A percentile compares a stretch with the other conserved stretches of the same genome.
Evolutionary conservation across 2,113 vertebrate species (phyloP).

Genomic region (Glaucomys volans): DNA sequence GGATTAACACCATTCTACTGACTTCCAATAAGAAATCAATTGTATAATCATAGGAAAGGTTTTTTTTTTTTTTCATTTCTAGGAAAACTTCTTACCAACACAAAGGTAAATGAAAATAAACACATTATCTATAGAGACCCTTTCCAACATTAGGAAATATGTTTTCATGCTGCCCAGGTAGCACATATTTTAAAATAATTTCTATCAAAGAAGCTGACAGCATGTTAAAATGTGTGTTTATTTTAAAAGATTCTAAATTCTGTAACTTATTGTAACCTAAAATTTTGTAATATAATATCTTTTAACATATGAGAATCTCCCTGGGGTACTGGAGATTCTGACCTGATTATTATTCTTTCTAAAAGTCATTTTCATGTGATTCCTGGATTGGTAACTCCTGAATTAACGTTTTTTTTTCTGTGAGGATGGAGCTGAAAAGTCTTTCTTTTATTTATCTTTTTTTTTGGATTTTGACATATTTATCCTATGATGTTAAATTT

Average conservation of each 20-base stretch:
- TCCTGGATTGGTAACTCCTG: not conserved
- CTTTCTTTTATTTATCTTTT: too few relatives aligned
- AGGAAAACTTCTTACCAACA: not conserved
- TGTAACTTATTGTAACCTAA: not conserved
- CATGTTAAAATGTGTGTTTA: not conserved
- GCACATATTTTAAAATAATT: not conserved
- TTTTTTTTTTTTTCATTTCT: not conserved
- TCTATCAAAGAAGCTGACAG: not conserved
- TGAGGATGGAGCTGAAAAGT: too few relatives aligned
- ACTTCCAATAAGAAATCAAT: not conserved
- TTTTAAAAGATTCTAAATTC: not conserved
- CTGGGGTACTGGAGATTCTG: not conserved
- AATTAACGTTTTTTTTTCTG: not conserved
- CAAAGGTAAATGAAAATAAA: not conserved
- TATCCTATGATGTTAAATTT: not conserved
- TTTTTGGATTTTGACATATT: too few relatives aligned
- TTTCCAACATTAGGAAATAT: not conserved
- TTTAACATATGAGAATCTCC: not conserved
- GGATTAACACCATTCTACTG: not conserved
- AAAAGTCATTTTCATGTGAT: not conserved
- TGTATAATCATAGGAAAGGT: not conserved
- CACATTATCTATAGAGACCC: not conserved
- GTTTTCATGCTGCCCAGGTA: not conserved
- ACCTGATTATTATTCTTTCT: not conserved
- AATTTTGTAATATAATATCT: not conserved